phyloP scores from a whole-genome alignment of 2,888 invertebrate species.

The Drosophila melanosoma region DNA sequence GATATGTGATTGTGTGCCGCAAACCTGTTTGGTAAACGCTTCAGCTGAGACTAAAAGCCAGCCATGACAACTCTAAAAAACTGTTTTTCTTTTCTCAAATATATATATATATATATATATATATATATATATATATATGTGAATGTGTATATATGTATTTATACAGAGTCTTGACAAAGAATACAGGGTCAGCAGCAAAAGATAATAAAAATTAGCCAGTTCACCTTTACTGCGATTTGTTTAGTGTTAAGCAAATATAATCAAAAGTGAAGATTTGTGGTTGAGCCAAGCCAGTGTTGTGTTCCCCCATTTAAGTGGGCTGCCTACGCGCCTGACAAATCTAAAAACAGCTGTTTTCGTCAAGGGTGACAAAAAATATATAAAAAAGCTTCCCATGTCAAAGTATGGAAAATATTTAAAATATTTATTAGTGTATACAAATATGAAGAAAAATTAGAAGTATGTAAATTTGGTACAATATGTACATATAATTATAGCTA shows the following conservation, averaged over 20 bases:
- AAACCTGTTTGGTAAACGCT: constrained; percentile 14
- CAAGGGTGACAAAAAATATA: constrained; percentile 4
- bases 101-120: neutral
- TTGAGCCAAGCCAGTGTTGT: constrained; percentile 18
- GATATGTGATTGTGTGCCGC: constrained; percentile 11
- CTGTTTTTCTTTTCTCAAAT: neutral
- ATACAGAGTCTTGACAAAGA: neutral
- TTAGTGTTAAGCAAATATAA: constrained; percentile 1
- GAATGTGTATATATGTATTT: neutral
- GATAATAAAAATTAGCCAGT: constrained; percentile 9
- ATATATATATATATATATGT: neutral
- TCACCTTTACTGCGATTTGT: constrained; percentile 6
- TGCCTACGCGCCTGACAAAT: constrained; percentile 14
- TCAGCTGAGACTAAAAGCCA: constrained; percentile 9
- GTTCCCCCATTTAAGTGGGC: constrained; percentile 20
- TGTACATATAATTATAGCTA: constrained; percentile 1
- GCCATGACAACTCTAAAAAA: constrained; percentile 5
- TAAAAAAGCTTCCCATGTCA: neutral
- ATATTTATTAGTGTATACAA: neutral
- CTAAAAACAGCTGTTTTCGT: constrained; percentile 23
- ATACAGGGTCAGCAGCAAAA: constrained; percentile 12
- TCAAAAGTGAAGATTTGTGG: neutral
- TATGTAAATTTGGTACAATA: neutral
- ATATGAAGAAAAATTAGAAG: neutral
- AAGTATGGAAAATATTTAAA: neutral